Evolutionary conservation across 2,113 vertebrate species (phyloP).

Genomic region (Sorex araneus): DNA sequence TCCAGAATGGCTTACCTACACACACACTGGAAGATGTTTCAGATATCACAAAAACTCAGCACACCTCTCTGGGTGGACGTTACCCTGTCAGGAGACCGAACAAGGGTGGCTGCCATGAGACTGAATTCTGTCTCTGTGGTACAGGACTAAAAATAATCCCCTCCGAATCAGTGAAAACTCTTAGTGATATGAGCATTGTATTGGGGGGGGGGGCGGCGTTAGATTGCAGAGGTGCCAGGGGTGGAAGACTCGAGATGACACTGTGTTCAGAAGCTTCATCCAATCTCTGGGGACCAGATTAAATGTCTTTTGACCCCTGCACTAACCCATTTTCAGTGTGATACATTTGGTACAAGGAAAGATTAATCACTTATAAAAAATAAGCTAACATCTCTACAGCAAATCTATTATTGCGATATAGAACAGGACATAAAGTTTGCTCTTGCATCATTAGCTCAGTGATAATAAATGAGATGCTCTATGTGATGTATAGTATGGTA

Average conservation of each 20-base stretch:
- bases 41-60: background rate
- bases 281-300: constrained; percentile 36
- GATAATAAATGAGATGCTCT: constrained; percentile 87
- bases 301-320: constrained; percentile 45
- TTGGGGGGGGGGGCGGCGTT: background rate
- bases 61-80: background rate
- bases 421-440: constrained; percentile 83
- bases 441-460: constrained; percentile 88
- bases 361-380: constrained; percentile 85
- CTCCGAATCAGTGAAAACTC: background rate
- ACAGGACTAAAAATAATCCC: background rate
- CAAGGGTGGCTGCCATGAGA: background rate
- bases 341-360: constrained; percentile 81
- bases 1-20: background rate
- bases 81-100: background rate
- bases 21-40: background rate
- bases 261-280: background rate
- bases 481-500: constrained; percentile 89
- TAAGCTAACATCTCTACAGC: constrained; percentile 81
- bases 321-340: constrained; percentile 69
- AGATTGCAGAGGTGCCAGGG: background rate
- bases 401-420: constrained; percentile 79
- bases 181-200: background rate
- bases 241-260: background rate
- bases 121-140: background rate